Evolutionary conservation across 2,888 invertebrate genomes (phyloP).

Genomic region (Deilephila porcellus): DNA sequence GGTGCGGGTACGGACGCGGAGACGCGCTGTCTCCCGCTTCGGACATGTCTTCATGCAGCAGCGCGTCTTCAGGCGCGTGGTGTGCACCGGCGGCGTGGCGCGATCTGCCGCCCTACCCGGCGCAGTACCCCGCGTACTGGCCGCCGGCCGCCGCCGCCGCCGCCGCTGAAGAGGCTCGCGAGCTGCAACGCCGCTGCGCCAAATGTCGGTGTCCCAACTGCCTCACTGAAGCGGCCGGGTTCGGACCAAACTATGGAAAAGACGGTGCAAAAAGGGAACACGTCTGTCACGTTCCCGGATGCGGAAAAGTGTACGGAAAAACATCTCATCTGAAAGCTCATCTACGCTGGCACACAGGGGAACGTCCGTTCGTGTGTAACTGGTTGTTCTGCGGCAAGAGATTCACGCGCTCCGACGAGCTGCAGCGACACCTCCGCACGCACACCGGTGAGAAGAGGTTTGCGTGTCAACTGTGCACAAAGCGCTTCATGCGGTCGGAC

Average conservation of each 20-base stretch:
- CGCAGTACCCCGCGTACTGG: slow-evolving; percentile 80
- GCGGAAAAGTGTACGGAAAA: slow-evolving; percentile 95
- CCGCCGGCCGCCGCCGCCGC: slow-evolving; percentile 73
- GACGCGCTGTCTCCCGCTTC: slow-evolving; percentile 81
- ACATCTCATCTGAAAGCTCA: slow-evolving; percentile 97
- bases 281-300: slow-evolving; percentile 94
- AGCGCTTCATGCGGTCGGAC: slow-evolving; percentile 96
- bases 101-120: slow-evolving; percentile 72
- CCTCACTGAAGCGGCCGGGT: slow-evolving; percentile 90
- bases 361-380: slow-evolving; percentile 94
- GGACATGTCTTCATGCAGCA: slow-evolving; percentile 76
- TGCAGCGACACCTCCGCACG: slow-evolving; percentile 94
- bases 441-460: slow-evolving; percentile 96
- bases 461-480: slow-evolving; percentile 93
- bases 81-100: slow-evolving; percentile 73
- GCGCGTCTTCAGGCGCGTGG: slow-evolving; percentile 73
- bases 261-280: slow-evolving; percentile 92
- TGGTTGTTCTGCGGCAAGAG: slow-evolving; percentile 96
- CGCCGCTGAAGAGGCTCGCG: slow-evolving; percentile 76
- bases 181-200: slow-evolving; percentile 88
- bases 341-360: slow-evolving; percentile 96
- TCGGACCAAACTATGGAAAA: slow-evolving; percentile 90
- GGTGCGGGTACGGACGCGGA: slow-evolving; percentile 78
- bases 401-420: slow-evolving; percentile 96
- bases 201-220: slow-evolving; percentile 93